A percentile compares a stretch with the other conserved stretches of the same genome.
Conservation (phyloP, 2,888 invertebrate genomes). For the Pasiphila rectangulata region DNA sequence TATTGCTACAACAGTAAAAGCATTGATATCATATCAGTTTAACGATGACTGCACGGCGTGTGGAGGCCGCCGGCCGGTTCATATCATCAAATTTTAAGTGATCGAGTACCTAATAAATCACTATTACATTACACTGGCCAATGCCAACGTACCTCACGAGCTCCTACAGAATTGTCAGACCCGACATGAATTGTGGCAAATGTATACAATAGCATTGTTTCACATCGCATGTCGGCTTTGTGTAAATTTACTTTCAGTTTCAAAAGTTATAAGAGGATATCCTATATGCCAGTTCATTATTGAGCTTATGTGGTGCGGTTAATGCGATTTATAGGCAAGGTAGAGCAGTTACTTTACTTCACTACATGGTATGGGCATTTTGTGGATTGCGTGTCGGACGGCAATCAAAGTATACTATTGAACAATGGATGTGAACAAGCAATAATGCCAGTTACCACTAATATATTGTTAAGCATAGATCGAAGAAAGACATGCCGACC, state of each 20-base stretch:
- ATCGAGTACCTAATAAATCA: background rate
- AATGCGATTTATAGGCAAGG: slow-evolving; percentile 15
- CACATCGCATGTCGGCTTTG: slow-evolving; percentile 12
- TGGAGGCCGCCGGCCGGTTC: background rate
- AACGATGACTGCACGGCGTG: background rate
- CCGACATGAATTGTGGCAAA: slow-evolving; percentile 15
- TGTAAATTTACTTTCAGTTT: slow-evolving; percentile 12
- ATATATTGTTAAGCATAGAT: slow-evolving; percentile 40
- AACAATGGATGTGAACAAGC: slow-evolving; percentile 49
- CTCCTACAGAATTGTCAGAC: slow-evolving; percentile 3
- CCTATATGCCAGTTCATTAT: slow-evolving; percentile 10
- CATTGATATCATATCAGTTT: slow-evolving; percentile 17
- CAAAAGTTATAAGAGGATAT: slow-evolving; percentile 9
- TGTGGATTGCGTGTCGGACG: slow-evolving; percentile 55
- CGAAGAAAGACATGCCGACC: slow-evolving; percentile 35
- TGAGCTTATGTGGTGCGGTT: slow-evolving; percentile 8
- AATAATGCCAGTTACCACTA: slow-evolving; percentile 29
- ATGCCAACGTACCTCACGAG: slow-evolving; percentile 11
- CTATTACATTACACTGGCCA: background rate
- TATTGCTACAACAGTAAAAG: slow-evolving; percentile 14
- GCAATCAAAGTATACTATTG: slow-evolving; percentile 39
- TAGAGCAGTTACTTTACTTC: slow-evolving; percentile 12
- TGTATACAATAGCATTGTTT: slow-evolving; percentile 19
- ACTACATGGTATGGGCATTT: slow-evolving; percentile 37
- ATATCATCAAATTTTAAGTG: background rate